Evolutionary conservation across 1,140 invertebrate species (phyloP).

Genomic region (Drosophila orena): DNA sequence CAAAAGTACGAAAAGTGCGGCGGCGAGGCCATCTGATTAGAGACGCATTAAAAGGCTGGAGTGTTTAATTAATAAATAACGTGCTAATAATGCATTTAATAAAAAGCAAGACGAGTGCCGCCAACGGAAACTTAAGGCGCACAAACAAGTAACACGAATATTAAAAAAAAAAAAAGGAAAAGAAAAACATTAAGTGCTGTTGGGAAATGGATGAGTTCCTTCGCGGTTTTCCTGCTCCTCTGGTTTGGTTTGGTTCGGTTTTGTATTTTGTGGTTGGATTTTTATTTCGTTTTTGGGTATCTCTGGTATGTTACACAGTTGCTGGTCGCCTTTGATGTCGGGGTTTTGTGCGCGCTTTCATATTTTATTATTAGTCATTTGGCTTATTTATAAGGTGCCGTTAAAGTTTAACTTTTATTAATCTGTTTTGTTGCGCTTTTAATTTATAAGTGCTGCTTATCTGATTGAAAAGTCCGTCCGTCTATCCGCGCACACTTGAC

Average conservation of each 20-base stretch:
- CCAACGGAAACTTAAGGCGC: constrained; percentile 23
- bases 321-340: constrained; percentile 67
- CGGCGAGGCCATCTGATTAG: constrained; percentile 58
- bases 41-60: constrained; percentile 61
- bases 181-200: constrained; percentile 22
- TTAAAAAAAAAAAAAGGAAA: constrained; percentile 22
- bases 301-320: constrained; percentile 32
- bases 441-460: constrained; percentile 82
- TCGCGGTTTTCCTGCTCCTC: constrained; percentile 31
- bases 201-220: constrained; percentile 47
- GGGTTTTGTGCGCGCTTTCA: constrained; percentile 62
- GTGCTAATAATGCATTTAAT: constrained; percentile 78
- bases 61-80: constrained; percentile 83
- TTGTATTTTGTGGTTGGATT: constrained; percentile 19
- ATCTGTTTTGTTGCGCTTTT: constrained; percentile 78
- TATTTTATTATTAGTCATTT: constrained; percentile 83
- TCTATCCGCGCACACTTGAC: constrained; percentile 63
- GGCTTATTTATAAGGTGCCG: constrained; percentile 79
- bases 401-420: constrained; percentile 82
- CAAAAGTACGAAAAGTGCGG: constrained; percentile 8
- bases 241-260: constrained; percentile 30
- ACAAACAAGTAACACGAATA: constrained; percentile 33
- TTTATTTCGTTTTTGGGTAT: background rate
- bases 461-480: constrained; percentile 70
- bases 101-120: constrained; percentile 32